Evolutionary conservation across 2,797 vertebrate species (phyloP).

Genomic region (Hoplostethus mediterraneus): DNA sequence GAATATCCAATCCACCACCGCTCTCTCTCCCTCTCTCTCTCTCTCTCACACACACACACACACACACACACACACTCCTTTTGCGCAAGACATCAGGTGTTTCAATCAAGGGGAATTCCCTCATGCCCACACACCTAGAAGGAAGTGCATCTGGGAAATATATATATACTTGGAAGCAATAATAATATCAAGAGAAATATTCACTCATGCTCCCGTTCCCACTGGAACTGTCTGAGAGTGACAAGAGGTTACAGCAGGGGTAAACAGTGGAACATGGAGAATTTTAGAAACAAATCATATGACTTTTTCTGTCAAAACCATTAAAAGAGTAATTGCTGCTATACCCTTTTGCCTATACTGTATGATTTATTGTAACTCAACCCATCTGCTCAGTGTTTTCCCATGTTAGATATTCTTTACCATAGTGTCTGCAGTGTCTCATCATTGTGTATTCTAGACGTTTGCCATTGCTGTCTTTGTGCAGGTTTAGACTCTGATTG

Average conservation of each 20-base stretch:
- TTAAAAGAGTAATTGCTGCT: not conserved
- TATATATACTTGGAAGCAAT: not conserved
- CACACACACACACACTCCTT: constrained; percentile 7
- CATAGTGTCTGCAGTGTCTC: no score
- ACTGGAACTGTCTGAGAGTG: not conserved
- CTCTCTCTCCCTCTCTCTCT: not conserved
- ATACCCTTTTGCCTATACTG: not conserved
- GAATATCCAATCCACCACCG: constrained; percentile 68
- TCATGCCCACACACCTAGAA: not conserved
- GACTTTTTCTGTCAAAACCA: constrained; percentile 3
- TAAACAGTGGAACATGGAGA: not conserved
- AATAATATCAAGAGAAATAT: constrained; percentile 1
- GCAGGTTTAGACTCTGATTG: no score
- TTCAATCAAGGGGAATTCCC: constrained; percentile 23
- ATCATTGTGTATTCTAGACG: no score
- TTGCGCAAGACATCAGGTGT: constrained; percentile 11
- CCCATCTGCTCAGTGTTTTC: no score
- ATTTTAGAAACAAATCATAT: no score
- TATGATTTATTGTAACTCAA: not conserved
- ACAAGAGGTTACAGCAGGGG: not conserved
- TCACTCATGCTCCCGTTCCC: not conserved
- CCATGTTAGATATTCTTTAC: no score
- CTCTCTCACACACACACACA: constrained; percentile 13
- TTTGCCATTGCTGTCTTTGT: no score
- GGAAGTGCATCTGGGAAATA: not conserved